Percentiles rank a stretch among this genome's conserved stretches.
These are phyloP conservation scores for Mimachlamys varia DNA, from an alignment of 2,888 invertebrate species.

Conservation along the genomic window DNA sequence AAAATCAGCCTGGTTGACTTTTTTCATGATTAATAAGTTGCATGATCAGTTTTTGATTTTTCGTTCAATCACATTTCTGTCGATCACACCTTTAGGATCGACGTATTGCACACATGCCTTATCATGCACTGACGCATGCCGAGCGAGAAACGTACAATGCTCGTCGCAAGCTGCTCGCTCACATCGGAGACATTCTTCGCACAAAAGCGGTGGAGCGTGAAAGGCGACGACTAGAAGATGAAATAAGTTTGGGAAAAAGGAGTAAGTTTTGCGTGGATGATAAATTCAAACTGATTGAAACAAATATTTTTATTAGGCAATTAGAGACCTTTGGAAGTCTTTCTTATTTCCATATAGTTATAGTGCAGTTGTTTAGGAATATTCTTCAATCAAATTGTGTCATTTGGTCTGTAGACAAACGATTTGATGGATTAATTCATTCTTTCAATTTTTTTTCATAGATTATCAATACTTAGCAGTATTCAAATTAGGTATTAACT, in stretches of 20 bases:
- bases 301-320: too few relatives aligned
- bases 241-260: slow-evolving; percentile 70
- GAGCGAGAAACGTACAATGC: slow-evolving; percentile 80
- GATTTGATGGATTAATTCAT: too few relatives aligned
- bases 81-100: slow-evolving; percentile 70
- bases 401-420: too few relatives aligned
- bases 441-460: too few relatives aligned
- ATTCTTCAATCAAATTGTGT: too few relatives aligned
- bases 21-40: not conserved
- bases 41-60: not conserved
- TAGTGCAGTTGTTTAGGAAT: too few relatives aligned
- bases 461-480: too few relatives aligned
- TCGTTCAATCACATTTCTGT: not conserved
- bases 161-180: slow-evolving; percentile 74
- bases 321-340: too few relatives aligned
- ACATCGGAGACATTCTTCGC: slow-evolving; percentile 77
- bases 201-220: slow-evolving; percentile 78
- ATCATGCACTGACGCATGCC: slow-evolving; percentile 80
- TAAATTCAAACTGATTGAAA: not conserved
- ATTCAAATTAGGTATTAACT: too few relatives aligned
- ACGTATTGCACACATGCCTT: slow-evolving; percentile 80
- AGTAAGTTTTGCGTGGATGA: slow-evolving; percentile 65
- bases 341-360: too few relatives aligned
- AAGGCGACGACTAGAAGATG: slow-evolving; percentile 71
- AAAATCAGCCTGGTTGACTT: not conserved